A percentile compares a stretch with the other conserved stretches of the same genome.
These are phyloP conservation scores for Microcebus murinus DNA, from an alignment of 2,113 vertebrate species.

Conservation along the genomic window DNA sequence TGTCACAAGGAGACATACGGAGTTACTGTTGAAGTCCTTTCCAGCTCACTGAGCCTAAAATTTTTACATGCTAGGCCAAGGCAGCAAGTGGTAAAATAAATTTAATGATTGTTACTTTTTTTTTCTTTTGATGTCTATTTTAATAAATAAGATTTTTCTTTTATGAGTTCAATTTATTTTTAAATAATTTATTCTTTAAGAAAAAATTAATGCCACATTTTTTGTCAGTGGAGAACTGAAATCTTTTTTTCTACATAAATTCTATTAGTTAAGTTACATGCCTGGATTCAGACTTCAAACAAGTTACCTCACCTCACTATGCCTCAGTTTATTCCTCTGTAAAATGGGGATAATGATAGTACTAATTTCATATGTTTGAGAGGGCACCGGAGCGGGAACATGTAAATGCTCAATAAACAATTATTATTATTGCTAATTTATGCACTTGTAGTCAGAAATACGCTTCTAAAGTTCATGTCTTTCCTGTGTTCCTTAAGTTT, in stretches of 20 bases:
- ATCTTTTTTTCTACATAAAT: background rate
- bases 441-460: background rate
- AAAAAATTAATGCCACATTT: background rate
- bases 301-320: background rate
- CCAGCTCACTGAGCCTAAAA: constrained; percentile 17
- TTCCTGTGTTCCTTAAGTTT: background rate
- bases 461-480: background rate
- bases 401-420: background rate
- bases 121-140: background rate
- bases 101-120: background rate
- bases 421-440: background rate
- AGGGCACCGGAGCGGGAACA: background rate
- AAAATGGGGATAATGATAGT: background rate
- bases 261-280: background rate
- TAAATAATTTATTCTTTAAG: background rate
- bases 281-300: background rate
- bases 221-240: background rate
- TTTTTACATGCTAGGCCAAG: background rate
- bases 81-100: background rate
- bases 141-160: background rate
- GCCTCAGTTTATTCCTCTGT: background rate
- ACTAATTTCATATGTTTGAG: background rate
- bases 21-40: background rate
- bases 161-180: constrained; percentile 25
- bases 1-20: background rate